A percentile compares a stretch with the other conserved stretches of the same genome.
Evolutionary conservation across 1,140 invertebrate genomes (phyloP).

Genomic region (Diorhabda carinulata): DNA sequence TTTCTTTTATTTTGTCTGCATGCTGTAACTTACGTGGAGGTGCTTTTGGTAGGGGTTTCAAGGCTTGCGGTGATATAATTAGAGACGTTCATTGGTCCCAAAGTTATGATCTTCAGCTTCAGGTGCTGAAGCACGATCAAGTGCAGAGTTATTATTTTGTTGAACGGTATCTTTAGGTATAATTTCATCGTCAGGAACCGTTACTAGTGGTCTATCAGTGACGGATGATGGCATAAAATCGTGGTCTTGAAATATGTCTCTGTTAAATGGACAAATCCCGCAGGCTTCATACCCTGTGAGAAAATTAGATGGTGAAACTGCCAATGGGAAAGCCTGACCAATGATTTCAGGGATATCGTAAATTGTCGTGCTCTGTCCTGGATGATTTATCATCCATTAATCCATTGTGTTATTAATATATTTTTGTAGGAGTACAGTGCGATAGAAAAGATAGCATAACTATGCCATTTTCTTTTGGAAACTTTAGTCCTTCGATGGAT

Average conservation of each 20-base stretch:
- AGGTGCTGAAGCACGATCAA: not conserved
- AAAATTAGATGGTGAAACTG: conserved; percentile 34
- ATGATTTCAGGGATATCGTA: no score
- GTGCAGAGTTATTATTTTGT: conserved; percentile 1
- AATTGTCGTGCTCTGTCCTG: no score
- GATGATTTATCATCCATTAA: conserved; percentile 25
- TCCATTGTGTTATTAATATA: conserved; percentile 25
- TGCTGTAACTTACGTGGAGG: not conserved
- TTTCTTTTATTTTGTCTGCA: conserved; percentile 2
- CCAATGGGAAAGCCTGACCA: no score
- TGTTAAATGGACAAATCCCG: conserved; percentile 36
- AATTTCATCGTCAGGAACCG: no score
- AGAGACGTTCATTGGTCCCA: no score
- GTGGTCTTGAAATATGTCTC: conserved; percentile 25
- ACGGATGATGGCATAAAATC: no score
- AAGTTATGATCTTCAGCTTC: no score
- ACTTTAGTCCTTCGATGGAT: conserved; percentile 24
- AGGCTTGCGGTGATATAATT: not conserved
- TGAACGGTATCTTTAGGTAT: conserved; percentile 3
- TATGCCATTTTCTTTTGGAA: conserved; percentile 23
- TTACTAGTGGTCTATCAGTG: no score
- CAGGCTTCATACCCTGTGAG: conserved; percentile 39
- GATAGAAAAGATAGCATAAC: conserved; percentile 17
- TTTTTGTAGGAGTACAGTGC: conserved; percentile 37
- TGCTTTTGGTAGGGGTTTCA: conserved; percentile 4